Percentiles rank a stretch among this genome's conserved stretches.
Conservation (phyloP, 2,113 vertebrate species). For the Stigmatopora nigra region DNA sequence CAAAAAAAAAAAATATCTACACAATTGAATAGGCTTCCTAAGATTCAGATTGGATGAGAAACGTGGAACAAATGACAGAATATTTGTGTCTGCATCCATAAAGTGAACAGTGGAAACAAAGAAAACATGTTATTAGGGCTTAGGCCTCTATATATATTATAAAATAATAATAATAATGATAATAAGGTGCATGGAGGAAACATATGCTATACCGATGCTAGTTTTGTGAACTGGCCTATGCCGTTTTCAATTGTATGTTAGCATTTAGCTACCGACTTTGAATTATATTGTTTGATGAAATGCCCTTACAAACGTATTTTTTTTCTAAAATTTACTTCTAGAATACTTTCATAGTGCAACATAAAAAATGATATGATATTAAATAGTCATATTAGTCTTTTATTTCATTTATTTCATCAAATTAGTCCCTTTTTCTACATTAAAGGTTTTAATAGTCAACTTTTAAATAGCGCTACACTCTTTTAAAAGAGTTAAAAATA, state of each 20-base stretch:
- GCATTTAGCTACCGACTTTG: neutral
- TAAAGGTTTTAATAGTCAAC: no score
- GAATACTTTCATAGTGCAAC: no score
- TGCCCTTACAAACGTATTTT: neutral
- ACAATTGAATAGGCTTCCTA: constrained; percentile 32
- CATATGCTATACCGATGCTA: neutral
- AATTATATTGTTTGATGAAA: neutral
- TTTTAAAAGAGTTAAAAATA: no score
- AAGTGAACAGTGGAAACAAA: neutral
- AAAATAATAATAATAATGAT: no score
- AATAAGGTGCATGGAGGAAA: no score
- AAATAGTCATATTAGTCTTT: no score
- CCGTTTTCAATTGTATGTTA: neutral
- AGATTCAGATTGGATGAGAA: constrained; percentile 2
- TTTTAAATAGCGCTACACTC: no score
- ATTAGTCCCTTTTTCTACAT: no score
- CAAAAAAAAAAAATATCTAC: constrained; percentile 52
- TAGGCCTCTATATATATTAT: no score
- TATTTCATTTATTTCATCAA: no score
- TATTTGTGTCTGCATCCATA: neutral
- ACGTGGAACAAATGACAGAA: neutral
- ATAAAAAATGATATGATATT: no score
- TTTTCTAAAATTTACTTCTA: no score
- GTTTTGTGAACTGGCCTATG: neutral
- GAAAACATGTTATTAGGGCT: neutral